These are phyloP conservation scores for Choristoneura fumiferana DNA, from an alignment of 1,140 invertebrate genomes.

Conservation along the genomic window DNA sequence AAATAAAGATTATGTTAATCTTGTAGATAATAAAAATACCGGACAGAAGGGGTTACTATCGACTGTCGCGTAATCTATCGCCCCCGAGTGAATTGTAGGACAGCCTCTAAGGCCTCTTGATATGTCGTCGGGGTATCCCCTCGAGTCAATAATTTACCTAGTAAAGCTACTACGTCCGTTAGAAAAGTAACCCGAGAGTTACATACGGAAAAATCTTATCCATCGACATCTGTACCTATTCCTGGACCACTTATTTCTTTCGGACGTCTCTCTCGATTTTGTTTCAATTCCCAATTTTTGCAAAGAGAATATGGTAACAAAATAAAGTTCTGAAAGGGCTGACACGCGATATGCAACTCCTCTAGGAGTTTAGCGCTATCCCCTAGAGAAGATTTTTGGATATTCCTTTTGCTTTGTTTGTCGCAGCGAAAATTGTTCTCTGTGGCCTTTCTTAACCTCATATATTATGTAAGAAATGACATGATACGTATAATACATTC, in stretches of 20 bases:
- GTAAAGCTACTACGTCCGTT: constrained; percentile 32
- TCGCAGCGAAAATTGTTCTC: constrained; percentile 36
- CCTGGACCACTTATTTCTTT: constrained; percentile 12
- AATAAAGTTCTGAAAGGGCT: constrained; percentile 35
- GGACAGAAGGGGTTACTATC: constrained; percentile 52
- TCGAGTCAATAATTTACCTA: constrained; percentile 53
- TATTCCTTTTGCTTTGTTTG: constrained; percentile 38
- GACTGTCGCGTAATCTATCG: constrained; percentile 59
- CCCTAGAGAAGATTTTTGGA: constrained; percentile 43
- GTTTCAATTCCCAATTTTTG: constrained; percentile 4
- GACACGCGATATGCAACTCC: constrained; percentile 42
- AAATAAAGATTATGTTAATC: constrained; percentile 4
- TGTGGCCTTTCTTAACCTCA: constrained; percentile 32
- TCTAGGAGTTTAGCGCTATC: constrained; percentile 30
- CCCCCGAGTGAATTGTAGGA: constrained; percentile 47
- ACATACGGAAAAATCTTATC: constrained; percentile 1
- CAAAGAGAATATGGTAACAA: constrained; percentile 17
- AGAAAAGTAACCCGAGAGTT: constrained; percentile 22
- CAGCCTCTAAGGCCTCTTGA: constrained; percentile 45
- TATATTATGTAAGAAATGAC: constrained; percentile 26
- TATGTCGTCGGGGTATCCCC: constrained; percentile 56
- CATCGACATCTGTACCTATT: background rate
- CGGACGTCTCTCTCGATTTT: constrained; percentile 5
- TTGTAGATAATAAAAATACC: constrained; percentile 44
- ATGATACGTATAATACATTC: constrained; percentile 26